These are phyloP conservation scores for Ceratitis capitata DNA, from an alignment of 1,140 invertebrate species.

Conservation along the genomic window DNA sequence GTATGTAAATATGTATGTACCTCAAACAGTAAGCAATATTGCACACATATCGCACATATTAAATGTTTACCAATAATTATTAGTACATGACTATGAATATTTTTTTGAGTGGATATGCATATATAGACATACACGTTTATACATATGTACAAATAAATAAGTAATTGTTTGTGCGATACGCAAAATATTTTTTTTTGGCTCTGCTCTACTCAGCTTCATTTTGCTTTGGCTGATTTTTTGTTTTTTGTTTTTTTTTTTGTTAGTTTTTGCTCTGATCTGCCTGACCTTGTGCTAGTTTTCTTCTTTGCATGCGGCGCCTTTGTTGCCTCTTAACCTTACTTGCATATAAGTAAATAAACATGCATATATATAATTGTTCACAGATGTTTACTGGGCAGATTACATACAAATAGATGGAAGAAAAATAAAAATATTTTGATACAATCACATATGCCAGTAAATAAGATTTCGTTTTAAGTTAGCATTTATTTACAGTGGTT, in stretches of 20 bases:
- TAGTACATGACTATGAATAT: background rate
- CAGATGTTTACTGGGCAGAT: background rate
- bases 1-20: background rate
- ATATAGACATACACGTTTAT: background rate
- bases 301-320: background rate
- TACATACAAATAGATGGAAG: background rate
- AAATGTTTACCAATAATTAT: background rate
- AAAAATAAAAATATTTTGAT: too few species aligned
- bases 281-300: conserved; percentile 21
- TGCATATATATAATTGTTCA: background rate
- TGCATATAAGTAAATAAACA: background rate
- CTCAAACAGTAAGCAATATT: background rate
- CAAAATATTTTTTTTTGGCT: conserved; percentile 19
- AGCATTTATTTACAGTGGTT: background rate
- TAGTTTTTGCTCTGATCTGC: background rate
- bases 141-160: background rate
- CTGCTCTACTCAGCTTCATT: background rate
- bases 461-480: background rate
- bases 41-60: background rate
- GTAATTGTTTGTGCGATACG: conserved; percentile 13
- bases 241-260: background rate
- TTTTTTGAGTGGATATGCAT: background rate
- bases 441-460: background rate
- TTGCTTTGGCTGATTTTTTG: background rate
- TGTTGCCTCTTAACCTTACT: background rate